phyloP scores from a whole-genome alignment of 1,140 invertebrate species.

The Tachypleus tridentatus region DNA sequence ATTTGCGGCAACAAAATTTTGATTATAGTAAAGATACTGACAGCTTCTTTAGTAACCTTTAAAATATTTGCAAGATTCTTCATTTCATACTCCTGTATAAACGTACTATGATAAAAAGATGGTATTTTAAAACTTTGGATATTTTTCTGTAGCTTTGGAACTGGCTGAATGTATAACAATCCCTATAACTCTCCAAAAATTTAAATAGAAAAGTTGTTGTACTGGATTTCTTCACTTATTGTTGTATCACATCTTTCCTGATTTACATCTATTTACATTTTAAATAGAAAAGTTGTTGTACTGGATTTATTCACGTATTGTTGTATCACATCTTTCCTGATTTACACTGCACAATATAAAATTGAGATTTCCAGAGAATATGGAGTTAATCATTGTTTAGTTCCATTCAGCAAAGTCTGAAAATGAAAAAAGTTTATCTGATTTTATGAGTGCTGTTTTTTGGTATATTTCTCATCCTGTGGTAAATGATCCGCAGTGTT shows the following conservation, averaged over 20 bases:
- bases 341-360: slow-evolving; percentile 63
- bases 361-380: slow-evolving; percentile 39
- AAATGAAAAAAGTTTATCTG: slow-evolving; percentile 67
- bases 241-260: slow-evolving; percentile 90
- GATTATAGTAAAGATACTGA: no score
- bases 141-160: slow-evolving; percentile 50
- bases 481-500: slow-evolving; percentile 43
- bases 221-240: slow-evolving; percentile 93
- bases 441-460: slow-evolving; percentile 65
- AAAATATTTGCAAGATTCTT: no score
- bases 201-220: slow-evolving; percentile 66
- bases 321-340: slow-evolving; percentile 90
- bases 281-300: slow-evolving; percentile 64
- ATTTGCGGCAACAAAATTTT: no score
- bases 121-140: slow-evolving; percentile 2
- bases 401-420: slow-evolving; percentile 90
- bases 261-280: no score
- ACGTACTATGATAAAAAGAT: no score
- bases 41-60: no score
- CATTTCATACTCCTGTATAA: no score
- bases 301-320: slow-evolving; percentile 96
- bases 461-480: slow-evolving; percentile 74
- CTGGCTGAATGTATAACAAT: slow-evolving; percentile 64
- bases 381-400: slow-evolving; percentile 42
- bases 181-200: slow-evolving; percentile 49